Percentiles rank a stretch among this genome's conserved stretches.
These are phyloP conservation scores for Spodoptera frugiperda DNA, from an alignment of 1,140 invertebrate genomes.

Conservation along the genomic window DNA sequence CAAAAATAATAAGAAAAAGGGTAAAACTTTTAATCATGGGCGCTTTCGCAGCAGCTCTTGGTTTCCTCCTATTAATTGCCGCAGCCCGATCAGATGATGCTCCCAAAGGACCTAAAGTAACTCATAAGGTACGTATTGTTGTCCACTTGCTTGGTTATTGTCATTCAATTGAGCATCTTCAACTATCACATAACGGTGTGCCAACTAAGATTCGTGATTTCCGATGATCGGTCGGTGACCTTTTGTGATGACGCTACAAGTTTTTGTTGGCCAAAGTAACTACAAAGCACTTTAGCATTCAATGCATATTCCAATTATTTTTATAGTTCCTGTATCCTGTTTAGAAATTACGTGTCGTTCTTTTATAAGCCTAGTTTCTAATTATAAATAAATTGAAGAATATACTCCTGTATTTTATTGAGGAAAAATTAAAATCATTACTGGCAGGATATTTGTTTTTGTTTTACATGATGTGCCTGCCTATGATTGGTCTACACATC, in stretches of 20 bases:
- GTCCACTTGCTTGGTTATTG: conserved; percentile 10
- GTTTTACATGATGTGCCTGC: too few species aligned
- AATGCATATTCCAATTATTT: conserved; percentile 13
- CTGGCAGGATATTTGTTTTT: too few species aligned
- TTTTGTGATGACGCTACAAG: conserved; percentile 69
- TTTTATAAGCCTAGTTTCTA: not conserved
- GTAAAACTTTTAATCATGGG: conserved; percentile 78
- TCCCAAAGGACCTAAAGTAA: conserved; percentile 81
- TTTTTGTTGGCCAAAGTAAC: conserved; percentile 52
- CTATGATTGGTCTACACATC: too few species aligned
- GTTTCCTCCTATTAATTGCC: conserved; percentile 71
- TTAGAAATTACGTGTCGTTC: not conserved
- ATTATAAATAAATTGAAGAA: too few species aligned
- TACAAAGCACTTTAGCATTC: conserved; percentile 27
- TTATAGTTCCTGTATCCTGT: conserved; percentile 5
- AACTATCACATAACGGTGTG: conserved; percentile 5
- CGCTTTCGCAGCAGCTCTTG: conserved; percentile 65
- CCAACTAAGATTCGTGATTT: conserved; percentile 12
- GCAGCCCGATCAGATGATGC: conserved; percentile 71
- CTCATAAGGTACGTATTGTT: conserved; percentile 71
- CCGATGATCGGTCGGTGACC: conserved; percentile 69
- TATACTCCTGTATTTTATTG: too few species aligned
- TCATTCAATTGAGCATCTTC: conserved; percentile 7
- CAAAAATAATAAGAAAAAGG: conserved; percentile 77
- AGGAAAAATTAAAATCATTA: not conserved